Conservation (phyloP, 1,140 invertebrate genomes). For the Listronotus bonariensis region DNA sequence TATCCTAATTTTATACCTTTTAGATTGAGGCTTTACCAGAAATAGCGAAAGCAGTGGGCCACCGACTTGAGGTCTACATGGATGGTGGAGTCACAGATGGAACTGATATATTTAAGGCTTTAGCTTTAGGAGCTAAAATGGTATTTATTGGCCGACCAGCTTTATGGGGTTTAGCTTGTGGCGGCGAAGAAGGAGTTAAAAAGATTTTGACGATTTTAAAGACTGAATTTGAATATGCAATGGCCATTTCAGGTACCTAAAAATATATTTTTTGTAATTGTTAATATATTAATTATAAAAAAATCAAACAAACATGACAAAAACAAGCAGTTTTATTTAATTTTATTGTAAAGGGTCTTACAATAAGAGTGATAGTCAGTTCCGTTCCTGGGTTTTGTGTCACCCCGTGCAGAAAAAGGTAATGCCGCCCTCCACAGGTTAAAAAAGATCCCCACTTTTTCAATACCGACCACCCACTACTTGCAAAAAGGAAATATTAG, state of each 20-base stretch:
- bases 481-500: too few relatives aligned
- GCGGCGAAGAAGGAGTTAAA: slow-evolving; percentile 78
- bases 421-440: too few relatives aligned
- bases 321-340: too few relatives aligned
- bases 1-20: slow-evolving; percentile 28
- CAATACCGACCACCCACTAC: too few relatives aligned
- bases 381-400: too few relatives aligned
- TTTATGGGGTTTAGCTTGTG: slow-evolving; percentile 83
- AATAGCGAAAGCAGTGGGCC: slow-evolving; percentile 75
- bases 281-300: too few relatives aligned
- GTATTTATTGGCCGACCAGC: slow-evolving; percentile 89
- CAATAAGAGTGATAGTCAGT: too few relatives aligned
- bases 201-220: slow-evolving; percentile 74
- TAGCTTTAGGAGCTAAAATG: slow-evolving; percentile 89
- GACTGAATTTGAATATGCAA: slow-evolving; percentile 77
- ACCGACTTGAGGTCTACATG: slow-evolving; percentile 79
- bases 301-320: too few relatives aligned
- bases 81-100: slow-evolving; percentile 88
- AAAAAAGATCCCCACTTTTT: too few relatives aligned
- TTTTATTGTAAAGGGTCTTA: too few relatives aligned
- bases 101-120: slow-evolving; percentile 88
- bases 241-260: slow-evolving; percentile 59
- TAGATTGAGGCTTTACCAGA: slow-evolving; percentile 88
- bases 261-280: too few relatives aligned
- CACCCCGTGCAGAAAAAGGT: too few relatives aligned